These are phyloP conservation scores for Diuraphis noxia DNA, from an alignment of 1,140 invertebrate species.

Conservation along the genomic window DNA sequence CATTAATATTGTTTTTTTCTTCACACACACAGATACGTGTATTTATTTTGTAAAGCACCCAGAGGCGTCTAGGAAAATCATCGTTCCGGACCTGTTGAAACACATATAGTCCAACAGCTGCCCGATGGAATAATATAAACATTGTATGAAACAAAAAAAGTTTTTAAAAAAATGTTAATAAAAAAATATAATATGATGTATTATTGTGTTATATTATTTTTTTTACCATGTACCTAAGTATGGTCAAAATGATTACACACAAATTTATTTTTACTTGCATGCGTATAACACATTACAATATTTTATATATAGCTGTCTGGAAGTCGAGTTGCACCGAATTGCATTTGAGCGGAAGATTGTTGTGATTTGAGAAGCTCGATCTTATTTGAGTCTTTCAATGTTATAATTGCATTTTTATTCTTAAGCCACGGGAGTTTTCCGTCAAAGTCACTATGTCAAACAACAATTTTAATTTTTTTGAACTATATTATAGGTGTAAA, in stretches of 20 bases:
- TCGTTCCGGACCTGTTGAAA: constrained; percentile 25
- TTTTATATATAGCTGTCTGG: not conserved
- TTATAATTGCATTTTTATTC: not conserved
- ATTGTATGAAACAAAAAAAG: not conserved
- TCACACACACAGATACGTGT: not conserved
- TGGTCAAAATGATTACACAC: not conserved
- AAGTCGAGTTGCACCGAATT: not conserved
- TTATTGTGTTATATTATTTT: not conserved
- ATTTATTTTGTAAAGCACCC: not conserved
- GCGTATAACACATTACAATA: not conserved
- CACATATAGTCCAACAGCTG: not conserved
- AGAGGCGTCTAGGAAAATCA: constrained; percentile 15
- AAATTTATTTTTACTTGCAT: not conserved
- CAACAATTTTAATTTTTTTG: not conserved
- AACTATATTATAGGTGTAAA: not conserved
- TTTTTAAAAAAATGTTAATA: not conserved
- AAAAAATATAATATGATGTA: not conserved
- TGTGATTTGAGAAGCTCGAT: not conserved
- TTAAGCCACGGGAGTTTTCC: not conserved
- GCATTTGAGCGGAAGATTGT: not conserved
- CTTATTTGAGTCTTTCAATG: not conserved
- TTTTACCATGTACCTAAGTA: not conserved
- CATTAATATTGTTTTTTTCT: not conserved
- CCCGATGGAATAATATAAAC: not conserved
- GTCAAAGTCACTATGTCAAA: not conserved